A percentile compares a stretch with the other conserved stretches of the same genome.
These are phyloP conservation scores for Butorides virescens DNA, from an alignment of 2,113 vertebrate genomes.

Conservation along the genomic window DNA sequence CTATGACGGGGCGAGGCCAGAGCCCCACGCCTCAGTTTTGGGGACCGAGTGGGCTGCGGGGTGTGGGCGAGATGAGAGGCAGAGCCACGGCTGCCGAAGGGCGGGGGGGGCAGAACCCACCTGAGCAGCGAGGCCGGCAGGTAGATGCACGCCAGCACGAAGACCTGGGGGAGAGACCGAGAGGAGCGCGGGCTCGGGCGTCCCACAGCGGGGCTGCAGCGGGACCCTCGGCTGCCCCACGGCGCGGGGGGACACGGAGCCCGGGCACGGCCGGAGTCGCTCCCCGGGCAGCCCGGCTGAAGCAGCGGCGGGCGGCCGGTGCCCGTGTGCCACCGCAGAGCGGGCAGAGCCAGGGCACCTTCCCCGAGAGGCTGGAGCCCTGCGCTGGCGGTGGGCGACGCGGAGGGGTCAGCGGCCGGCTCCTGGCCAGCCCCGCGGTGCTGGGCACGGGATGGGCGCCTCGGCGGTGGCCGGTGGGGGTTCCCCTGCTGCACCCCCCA, in stretches of 20 bases:
- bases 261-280: rapidly evolving
- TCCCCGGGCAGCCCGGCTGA: rapidly evolving
- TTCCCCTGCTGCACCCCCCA: neutral
- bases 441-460: neutral
- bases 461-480: rapidly evolving
- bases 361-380: neutral
- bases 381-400: too few species aligned
- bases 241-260: rapidly evolving
- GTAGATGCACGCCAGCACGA: neutral
- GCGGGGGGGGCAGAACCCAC: neutral
- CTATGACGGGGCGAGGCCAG: neutral
- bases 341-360: rapidly evolving
- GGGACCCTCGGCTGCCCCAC: neutral
- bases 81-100: neutral
- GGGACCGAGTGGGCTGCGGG: rapidly evolving
- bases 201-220: neutral
- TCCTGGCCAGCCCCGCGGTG: rapidly evolving
- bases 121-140: conserved; percentile 9
- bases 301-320: neutral
- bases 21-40: too few species aligned
- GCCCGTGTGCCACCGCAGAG: rapidly evolving
- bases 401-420: rapidly evolving
- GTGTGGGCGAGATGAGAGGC: neutral
- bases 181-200: neutral
- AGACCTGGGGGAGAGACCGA: neutral